Evolutionary conservation across 1,140 invertebrate species (phyloP), one percentile per base, ranked within the genome.

Genomic region (Drosophila obscura): DNA sequence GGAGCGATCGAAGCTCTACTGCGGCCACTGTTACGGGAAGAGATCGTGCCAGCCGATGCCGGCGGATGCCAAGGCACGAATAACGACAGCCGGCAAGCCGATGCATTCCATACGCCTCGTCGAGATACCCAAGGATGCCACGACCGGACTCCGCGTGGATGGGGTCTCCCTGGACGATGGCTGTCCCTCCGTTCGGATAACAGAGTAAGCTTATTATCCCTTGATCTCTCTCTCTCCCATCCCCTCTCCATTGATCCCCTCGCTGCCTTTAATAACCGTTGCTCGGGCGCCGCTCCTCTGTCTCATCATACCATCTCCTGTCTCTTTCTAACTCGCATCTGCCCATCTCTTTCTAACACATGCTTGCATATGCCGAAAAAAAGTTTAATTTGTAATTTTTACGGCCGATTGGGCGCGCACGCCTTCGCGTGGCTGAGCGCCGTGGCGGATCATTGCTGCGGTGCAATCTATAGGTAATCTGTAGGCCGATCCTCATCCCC

Each of bases 1-100:
- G 6, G 97, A 98, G 90, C 93, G 97, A 61, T 96, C 96, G 0
- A 97, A 96, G 82, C 93, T 98, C 1, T 98, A 97, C 90, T 98
- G 95, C 91, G 95, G 94, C 22, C 92, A 90, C 52, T 96, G 95
- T 83, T 95, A 95, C 91, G 94, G 94, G 62, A 91, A 93, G 26
- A 94, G 94, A 64, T 55, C 75, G 2, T 77, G 73, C 31, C 51
- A 71, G 28, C 71, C 67, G 24, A 74, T 66, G n/a, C 71, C 67
- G 28, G 77, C 73, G n/a, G 74, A 77, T 24, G 74, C 79, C 22
- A 62, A 72, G 16, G 83, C 83, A 0, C 51, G 75, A 2, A 88
- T 83, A 16, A 88, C 83, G 0, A 89, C 81, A 41, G 83, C 83
- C 4, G 82, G 73, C 93, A 95, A 91, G 67, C 94, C 95, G 2